Base-by-base conservation (phyloP, 2,888 invertebrate species). In the Orchestes rusci region DNA sequence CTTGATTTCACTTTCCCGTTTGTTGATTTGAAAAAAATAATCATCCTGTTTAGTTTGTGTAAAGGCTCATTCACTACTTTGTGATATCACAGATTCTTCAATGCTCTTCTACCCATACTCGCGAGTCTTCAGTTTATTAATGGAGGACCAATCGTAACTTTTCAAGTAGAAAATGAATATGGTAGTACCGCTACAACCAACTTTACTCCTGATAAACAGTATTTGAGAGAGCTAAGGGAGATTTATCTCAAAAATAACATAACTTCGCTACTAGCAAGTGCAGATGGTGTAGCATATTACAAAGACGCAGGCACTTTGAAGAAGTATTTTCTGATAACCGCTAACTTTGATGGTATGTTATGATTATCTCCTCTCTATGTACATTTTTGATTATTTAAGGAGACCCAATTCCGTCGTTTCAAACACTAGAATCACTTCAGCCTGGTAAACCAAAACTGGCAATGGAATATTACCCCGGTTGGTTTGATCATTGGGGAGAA, bases 121-220 rank as follows among this genome's bases (percentile, higher is more conserved):
- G 63, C 69, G 13, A 71, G 73, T 2, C 65, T 72, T n/a, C 69
- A 80, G n/a, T 75, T 80, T 56, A 74, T 72, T 27, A 85, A 85
- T 58, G 90, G 90, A 1, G 92, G 92, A 0, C 88, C 90, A 0
- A 80, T 92, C 19, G 87, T 92, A 45, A 80, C 86, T 73, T 81
- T 91, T 33, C 91, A 92, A 56, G 77, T 90, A 18, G 95, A 96
- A 71, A 97, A 59, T 31, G 59, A 58, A 35, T 58, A 59, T 34
- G 59, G 59, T 3, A 89, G 90, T 58, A 62, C 64, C 1, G 47
- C 50, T 35, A 36, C 51, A 30, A 42, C 30, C 18, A 27, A 16
- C 7, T 59, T 54, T 43, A 32, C 13, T 4, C 65, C 63, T 5
- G 56, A 58, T 17, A 53, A 43, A 38, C 13, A 16, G 1, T 58